Percentiles rank a stretch among this genome's conserved stretches.
Evolutionary conservation across 1,140 invertebrate genomes (phyloP).

Genomic region (Atta colombica): DNA sequence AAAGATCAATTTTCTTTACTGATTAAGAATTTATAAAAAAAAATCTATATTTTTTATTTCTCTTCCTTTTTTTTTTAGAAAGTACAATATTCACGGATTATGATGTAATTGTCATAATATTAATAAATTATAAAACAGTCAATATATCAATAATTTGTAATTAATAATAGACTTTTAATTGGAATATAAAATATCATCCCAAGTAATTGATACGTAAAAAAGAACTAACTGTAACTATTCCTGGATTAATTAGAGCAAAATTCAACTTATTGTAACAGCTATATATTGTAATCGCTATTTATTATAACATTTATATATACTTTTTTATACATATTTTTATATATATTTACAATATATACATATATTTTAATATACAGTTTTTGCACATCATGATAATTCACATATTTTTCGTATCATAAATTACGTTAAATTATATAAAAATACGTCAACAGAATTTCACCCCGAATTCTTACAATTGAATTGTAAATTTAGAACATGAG

Average conservation of each 20-base stretch:
- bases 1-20: not conserved
- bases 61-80: not conserved
- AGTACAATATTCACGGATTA: no score
- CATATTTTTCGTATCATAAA: not conserved
- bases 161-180: constrained; percentile 4
- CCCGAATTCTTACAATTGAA: not conserved
- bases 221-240: not conserved
- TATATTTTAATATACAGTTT: not conserved
- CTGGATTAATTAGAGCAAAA: not conserved
- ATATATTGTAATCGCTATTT: not conserved
- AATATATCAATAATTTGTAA: not conserved
- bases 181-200: not conserved
- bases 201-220: not conserved
- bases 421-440: not conserved
- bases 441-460: not conserved
- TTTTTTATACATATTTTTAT: no score
- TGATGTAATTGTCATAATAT: not conserved
- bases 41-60: not conserved
- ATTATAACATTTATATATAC: not conserved
- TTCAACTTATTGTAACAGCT: not conserved
- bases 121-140: not conserved
- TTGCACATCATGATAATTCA: not conserved
- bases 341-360: not conserved
- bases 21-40: not conserved
- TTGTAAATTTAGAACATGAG: no score